Percentiles rank a stretch among this genome's conserved stretches.
These are phyloP conservation scores for Prionailurus bengalensis DNA, from an alignment of 2,113 vertebrate genomes.

Conservation along the genomic window DNA sequence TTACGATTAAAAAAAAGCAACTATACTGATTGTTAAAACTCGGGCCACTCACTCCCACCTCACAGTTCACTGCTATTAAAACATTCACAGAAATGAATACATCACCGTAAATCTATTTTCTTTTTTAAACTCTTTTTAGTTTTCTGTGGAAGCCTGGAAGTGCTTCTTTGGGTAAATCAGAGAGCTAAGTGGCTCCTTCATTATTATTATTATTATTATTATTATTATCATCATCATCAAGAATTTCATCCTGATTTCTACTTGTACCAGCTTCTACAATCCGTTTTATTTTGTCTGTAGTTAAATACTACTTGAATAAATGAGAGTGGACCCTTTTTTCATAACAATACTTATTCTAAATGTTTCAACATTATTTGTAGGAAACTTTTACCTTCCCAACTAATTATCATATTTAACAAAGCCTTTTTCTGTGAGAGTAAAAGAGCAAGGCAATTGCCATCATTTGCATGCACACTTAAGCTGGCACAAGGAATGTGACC, in stretches of 20 bases:
- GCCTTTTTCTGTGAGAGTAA: not conserved
- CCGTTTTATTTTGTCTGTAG: not conserved
- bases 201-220: conserved; percentile 1
- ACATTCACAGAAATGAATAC: not conserved
- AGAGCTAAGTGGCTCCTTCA: not conserved
- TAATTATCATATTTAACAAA: conserved; percentile 73
- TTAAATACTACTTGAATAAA: conserved; percentile 22
- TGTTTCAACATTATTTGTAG: conserved; percentile 23
- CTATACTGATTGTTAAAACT: not conserved
- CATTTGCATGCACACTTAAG: conserved; percentile 61
- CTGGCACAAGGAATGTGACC: conserved; percentile 51
- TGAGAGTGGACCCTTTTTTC: not conserved
- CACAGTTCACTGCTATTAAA: not conserved
- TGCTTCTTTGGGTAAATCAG: not conserved
- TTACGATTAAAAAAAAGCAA: conserved; percentile 19
- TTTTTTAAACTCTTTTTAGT: not conserved
- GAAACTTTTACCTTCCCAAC: conserved; percentile 46
- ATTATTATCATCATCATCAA: not conserved
- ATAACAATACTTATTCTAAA: conserved; percentile 28
- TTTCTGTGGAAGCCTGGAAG: conserved; percentile 2
- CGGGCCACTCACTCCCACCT: not conserved
- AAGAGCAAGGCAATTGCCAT: conserved; percentile 16
- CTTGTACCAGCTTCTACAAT: not conserved
- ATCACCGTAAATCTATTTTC: not conserved
- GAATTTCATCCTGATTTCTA: conserved; percentile 2